These are phyloP conservation scores for Hypena proboscidalis DNA, from an alignment of 2,888 invertebrate genomes.

Conservation along the genomic window DNA sequence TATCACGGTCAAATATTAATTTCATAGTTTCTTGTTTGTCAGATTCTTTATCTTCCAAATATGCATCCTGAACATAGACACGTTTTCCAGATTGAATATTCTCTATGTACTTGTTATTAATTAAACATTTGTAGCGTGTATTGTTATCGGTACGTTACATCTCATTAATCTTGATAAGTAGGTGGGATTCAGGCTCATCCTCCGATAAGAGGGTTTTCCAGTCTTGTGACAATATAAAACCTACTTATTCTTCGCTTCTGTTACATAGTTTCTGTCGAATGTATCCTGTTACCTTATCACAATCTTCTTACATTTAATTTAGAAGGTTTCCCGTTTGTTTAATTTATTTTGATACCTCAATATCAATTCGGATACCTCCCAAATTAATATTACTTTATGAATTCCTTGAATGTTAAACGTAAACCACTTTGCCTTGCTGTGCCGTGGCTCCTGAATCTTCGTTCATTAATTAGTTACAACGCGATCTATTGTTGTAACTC, in stretches of 20 bases:
- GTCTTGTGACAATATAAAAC: slow-evolving; percentile 36
- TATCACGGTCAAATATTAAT: slow-evolving; percentile 4
- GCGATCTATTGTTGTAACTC: slow-evolving; percentile 10
- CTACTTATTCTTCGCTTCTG: slow-evolving; percentile 21
- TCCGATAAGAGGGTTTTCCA: slow-evolving; percentile 66
- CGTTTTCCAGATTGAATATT: slow-evolving; percentile 17
- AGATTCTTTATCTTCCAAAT: slow-evolving; percentile 16
- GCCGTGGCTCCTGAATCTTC: slow-evolving; percentile 8
- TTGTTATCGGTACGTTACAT: slow-evolving; percentile 47
- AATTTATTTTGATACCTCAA: neutral
- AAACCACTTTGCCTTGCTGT: slow-evolving; percentile 8
- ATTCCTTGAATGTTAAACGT: slow-evolving; percentile 6
- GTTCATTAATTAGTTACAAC: slow-evolving; percentile 20
- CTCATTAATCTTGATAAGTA: slow-evolving; percentile 74
- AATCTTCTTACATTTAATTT: neutral
- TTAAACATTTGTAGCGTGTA: slow-evolving; percentile 34
- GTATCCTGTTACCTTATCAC: slow-evolving; percentile 12
- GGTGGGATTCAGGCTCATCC: slow-evolving; percentile 63
- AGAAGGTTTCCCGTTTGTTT: neutral
- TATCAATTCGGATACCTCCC: slow-evolving; percentile 2
- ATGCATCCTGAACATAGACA: slow-evolving; percentile 3
- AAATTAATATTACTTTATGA: slow-evolving; percentile 6
- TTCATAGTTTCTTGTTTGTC: slow-evolving; percentile 22
- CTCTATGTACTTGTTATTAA: slow-evolving; percentile 22
- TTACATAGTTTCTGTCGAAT: slow-evolving; percentile 7